These are phyloP conservation scores for Melopsittacus undulatus DNA, from an alignment of 2,797 vertebrate genomes.

Conservation along the genomic window DNA sequence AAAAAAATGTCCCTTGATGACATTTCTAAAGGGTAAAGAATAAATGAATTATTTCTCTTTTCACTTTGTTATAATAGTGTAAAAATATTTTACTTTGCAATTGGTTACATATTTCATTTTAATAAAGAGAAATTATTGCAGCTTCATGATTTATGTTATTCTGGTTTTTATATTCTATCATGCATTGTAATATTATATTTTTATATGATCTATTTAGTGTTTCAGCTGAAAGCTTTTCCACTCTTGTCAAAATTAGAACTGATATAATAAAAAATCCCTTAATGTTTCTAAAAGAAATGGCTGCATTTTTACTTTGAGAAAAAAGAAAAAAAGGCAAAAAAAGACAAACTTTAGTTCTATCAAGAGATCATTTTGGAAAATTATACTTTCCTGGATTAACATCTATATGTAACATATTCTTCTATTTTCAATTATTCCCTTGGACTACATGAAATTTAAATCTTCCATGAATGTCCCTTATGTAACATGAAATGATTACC, in stretches of 20 bases:
- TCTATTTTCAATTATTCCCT: neutral
- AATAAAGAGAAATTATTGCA: neutral
- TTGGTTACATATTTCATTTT: neutral
- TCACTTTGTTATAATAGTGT: neutral
- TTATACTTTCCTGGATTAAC: neutral
- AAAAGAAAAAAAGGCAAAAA: no score
- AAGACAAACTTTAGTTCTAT: neutral
- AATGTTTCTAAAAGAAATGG: neutral
- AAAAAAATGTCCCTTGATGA: neutral
- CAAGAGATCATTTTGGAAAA: neutral
- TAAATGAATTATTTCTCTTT: neutral
- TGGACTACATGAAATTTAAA: neutral
- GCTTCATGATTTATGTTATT: neutral
- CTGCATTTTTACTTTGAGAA: neutral
- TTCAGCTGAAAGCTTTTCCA: neutral
- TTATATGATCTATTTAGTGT: neutral
- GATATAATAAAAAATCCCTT: rapidly evolving
- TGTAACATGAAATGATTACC: neutral
- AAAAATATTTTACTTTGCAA: neutral
- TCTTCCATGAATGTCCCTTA: neutral
- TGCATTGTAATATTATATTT: neutral
- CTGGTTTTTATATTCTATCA: neutral
- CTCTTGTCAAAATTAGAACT: neutral
- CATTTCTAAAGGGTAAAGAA: neutral
- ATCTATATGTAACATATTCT: neutral